phyloP scores from a whole-genome alignment of 2,797 vertebrate genomes.

The Florisuga fusca region DNA sequence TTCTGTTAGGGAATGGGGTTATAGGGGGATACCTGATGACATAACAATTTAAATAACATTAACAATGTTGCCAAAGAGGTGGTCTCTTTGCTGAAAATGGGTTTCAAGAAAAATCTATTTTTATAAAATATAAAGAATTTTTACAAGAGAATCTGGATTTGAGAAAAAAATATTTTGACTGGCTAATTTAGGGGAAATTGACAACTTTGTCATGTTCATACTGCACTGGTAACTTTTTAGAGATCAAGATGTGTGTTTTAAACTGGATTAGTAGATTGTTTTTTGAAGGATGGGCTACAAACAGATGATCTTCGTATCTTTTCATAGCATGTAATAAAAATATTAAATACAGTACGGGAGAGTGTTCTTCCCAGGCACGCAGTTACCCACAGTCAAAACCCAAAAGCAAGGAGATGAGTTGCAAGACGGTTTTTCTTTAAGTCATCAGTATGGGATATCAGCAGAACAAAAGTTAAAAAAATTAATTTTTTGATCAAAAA shows the following conservation, averaged over 20 bases:
- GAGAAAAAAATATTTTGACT: constrained; percentile 99
- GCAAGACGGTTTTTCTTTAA: constrained; percentile 96
- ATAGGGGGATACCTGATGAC: constrained; percentile 98
- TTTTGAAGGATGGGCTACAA: constrained; percentile 98
- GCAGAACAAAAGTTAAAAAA: constrained; percentile 92
- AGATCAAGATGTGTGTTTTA: constrained; percentile 99
- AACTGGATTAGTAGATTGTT: constrained; percentile 97
- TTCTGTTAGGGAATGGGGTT: constrained; percentile 95
- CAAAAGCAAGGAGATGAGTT: constrained; percentile 99
- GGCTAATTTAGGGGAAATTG: constrained; percentile 98
- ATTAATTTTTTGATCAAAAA: constrained; percentile 91
- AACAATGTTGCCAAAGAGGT: constrained; percentile 99
- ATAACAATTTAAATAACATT: constrained; percentile 95
- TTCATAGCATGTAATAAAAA: constrained; percentile 99
- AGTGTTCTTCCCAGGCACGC: constrained; percentile 94
- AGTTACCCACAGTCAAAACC: constrained; percentile 99
- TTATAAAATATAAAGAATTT: constrained; percentile 99
- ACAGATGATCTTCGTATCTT: constrained; percentile 99
- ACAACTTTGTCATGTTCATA: constrained; percentile 99
- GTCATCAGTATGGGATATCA: constrained; percentile 97
- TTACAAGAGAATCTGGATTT: constrained; percentile 99
- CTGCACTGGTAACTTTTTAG: constrained; percentile 99
- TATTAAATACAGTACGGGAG: constrained; percentile 96
- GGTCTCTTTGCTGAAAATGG: constrained; percentile 99
- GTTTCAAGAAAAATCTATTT: constrained; percentile 99